phyloP scores from a whole-genome alignment of 2,113 vertebrate species.

The rat (Rattus norvegicus) region DNA sequence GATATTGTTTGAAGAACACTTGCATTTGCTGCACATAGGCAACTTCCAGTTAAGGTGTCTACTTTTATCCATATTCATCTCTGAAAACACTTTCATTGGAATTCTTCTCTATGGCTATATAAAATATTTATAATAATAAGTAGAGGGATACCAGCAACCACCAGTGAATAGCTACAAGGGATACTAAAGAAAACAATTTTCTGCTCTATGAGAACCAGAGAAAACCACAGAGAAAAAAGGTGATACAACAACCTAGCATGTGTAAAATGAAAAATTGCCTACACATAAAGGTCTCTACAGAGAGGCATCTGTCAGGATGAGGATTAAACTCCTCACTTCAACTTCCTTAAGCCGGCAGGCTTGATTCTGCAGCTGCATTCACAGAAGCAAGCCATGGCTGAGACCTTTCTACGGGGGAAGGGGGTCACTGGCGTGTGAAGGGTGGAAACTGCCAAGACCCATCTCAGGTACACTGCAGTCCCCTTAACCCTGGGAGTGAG shows the following conservation, averaged over 20 bases:
- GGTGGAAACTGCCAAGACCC: neutral
- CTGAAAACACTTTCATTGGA: neutral
- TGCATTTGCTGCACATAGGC: neutral
- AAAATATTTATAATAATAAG: neutral
- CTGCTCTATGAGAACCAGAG: neutral
- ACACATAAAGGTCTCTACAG: neutral
- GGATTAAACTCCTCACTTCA: neutral
- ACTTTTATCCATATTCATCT: neutral
- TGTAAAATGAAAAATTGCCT: neutral
- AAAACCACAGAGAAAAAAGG: neutral
- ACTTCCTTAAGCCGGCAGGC: neutral
- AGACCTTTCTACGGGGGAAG: neutral
- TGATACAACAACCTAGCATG: neutral
- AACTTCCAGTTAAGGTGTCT: neutral
- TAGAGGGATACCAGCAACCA: neutral
- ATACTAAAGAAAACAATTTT: neutral
- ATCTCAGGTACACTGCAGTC: neutral
- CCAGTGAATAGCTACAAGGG: neutral
- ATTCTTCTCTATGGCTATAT: neutral
- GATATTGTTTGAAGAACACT: neutral
- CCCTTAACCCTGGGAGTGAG: neutral
- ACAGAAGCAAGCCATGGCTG: neutral
- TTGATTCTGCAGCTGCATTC: neutral
- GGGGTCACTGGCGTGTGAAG: neutral
- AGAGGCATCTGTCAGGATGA: neutral